Percentiles rank a stretch among this genome's conserved stretches.
Conservation (phyloP, 2,797 vertebrate genomes). For the Trachurus trachurus region DNA sequence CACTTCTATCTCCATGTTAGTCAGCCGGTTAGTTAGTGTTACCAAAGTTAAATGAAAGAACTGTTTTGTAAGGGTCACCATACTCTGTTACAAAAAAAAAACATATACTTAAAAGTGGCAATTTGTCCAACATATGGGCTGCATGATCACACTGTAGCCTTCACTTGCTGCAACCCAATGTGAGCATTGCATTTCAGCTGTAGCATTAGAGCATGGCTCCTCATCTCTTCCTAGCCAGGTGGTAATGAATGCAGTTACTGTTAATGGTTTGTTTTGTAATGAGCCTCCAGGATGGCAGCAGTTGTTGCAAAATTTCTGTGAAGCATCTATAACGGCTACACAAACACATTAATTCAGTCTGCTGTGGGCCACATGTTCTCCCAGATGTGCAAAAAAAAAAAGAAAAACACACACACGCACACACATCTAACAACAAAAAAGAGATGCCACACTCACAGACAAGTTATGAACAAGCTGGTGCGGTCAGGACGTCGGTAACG, state of each 20-base stretch:
- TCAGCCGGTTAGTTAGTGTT: neutral
- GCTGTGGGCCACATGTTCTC: slow-evolving; percentile 49
- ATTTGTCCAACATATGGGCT: neutral
- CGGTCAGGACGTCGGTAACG: slow-evolving; percentile 3
- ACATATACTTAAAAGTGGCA: neutral
- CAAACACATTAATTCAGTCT: slow-evolving; percentile 55
- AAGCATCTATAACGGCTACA: slow-evolving; percentile 21
- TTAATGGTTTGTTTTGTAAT: slow-evolving; percentile 34
- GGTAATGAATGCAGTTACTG: slow-evolving; percentile 23
- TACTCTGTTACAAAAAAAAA: neutral
- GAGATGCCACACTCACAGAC: slow-evolving; percentile 1
- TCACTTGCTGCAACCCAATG: neutral
- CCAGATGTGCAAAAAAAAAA: slow-evolving; percentile 48
- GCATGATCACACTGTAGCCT: slow-evolving; percentile 1
- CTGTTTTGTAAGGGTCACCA: slow-evolving; percentile 2
- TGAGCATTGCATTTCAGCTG: neutral
- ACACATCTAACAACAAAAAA: slow-evolving; percentile 3
- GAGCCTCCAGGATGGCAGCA: slow-evolving; percentile 20
- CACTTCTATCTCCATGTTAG: neutral
- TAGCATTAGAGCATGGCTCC: neutral
- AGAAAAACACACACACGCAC: neutral
- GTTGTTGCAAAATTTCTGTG: slow-evolving; percentile 15
- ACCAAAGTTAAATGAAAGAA: neutral
- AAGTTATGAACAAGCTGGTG: slow-evolving; percentile 27
- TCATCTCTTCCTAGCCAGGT: neutral